Percentiles rank a stretch among this genome's conserved stretches.
phyloP scores from a whole-genome alignment of 2,797 vertebrate species.

The Anas flavirostris region DNA sequence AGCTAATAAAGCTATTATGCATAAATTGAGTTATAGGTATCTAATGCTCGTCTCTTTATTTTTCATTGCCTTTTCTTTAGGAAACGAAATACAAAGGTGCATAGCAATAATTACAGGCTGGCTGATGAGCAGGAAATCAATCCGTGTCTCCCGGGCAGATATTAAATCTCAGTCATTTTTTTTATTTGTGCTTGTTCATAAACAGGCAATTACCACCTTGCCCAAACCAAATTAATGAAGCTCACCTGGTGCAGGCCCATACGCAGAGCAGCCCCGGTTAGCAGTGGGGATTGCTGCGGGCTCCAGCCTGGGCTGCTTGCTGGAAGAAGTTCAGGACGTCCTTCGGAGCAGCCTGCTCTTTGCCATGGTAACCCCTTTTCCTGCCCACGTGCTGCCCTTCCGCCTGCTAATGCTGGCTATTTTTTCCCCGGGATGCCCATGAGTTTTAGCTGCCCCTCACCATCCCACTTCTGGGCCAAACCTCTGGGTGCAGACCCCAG shows the following conservation, averaged over 20 bases:
- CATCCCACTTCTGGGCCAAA: not conserved
- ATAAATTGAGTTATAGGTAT: constrained; percentile 23
- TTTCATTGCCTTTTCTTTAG: constrained; percentile 4
- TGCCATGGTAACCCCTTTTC: not conserved
- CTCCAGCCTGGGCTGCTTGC: not conserved
- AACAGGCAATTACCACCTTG: not conserved
- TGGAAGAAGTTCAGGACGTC: not conserved
- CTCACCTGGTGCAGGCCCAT: not conserved
- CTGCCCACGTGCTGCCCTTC: not conserved
- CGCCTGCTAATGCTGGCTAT: rapidly evolving
- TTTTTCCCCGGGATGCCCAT: not conserved
- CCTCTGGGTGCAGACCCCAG: not conserved
- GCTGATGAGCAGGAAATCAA: not conserved
- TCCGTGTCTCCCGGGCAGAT: not conserved
- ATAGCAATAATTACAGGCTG: not conserved
- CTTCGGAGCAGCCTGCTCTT: not conserved
- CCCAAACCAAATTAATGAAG: not conserved
- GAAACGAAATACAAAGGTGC: constrained; percentile 5
- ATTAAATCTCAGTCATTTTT: not conserved
- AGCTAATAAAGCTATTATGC: constrained; percentile 5
- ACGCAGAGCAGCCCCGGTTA: not conserved
- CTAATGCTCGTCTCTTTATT: not conserved
- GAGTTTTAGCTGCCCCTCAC: not conserved
- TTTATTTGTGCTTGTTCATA: not conserved
- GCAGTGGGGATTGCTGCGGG: not conserved